Base-by-base conservation (phyloP, 2,888 invertebrate genomes). In the Mactromeris polynyma region DNA sequence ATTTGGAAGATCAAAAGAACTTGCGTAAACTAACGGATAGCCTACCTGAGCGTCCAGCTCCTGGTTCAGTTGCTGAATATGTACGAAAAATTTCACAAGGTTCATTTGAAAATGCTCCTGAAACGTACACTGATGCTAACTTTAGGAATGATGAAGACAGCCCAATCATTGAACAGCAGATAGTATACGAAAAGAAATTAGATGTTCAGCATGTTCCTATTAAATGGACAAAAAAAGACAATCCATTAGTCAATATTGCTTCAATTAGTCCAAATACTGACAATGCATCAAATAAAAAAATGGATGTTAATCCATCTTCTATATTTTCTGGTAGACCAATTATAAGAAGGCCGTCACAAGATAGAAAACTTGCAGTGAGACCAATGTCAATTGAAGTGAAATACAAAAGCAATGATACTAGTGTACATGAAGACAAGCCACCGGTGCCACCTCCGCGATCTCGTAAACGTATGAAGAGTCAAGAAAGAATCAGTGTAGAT, bases 51-150 rank as follows among this genome's bases (percentile, higher is more conserved):
- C 73, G 80, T 64, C 86, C 92, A 31, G 82, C 89, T 31, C 85
- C 88, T 69, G 92, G 92, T 19, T 92, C 92, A 40, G 92, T 92
- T n/a, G 92, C 92, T 42, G 90, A 86, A 42, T 90, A 92, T 80
- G 82, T 92, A 11, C 83, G 90, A 21, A 92, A 89, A 85, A 42
- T 92, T 38, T 89, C 92, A 31, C 84, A 82, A 33, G 58, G 69
- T 51, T 46, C 83, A 33, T 81, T 79, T 26, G 85, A 85, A 38
- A 83, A 73, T 21, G 31, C 80, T 26, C 4, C 31, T 21, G 80
- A n/a, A n/a, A n/a, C 9, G n/a, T n/a, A 21, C 2, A 21, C 58
- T 58, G n/a, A n/a, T 21, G 33, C 31, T 33, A 33, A 6, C 17
- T 51, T 51, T 1, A 42, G 31, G 38, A 80, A 21, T n/a, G 80